These are phyloP conservation scores for Andricus grossulariae DNA, from an alignment of 1,140 invertebrate species.

Conservation along the genomic window DNA sequence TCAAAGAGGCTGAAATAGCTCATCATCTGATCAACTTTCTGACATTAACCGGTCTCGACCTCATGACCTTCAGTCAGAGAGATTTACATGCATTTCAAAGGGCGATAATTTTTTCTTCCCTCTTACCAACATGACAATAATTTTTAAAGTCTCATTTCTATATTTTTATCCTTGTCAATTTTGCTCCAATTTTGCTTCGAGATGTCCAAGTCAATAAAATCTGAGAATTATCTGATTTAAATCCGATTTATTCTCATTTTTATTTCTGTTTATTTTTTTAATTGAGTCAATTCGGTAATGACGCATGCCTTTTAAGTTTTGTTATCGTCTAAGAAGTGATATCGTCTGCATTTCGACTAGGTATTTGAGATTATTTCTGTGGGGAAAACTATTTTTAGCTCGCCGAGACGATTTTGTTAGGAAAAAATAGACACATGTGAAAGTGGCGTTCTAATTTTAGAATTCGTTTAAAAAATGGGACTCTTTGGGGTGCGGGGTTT, in stretches of 20 bases:
- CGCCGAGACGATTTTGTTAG: no score
- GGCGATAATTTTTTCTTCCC: conserved; percentile 15
- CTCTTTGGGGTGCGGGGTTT: no score
- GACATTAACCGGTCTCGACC: conserved; percentile 62
- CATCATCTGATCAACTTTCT: background rate
- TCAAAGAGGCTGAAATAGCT: background rate
- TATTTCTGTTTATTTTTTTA: conserved; percentile 3
- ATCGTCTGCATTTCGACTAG: no score
- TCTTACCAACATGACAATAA: no score
- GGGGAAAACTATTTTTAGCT: no score
- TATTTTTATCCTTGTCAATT: background rate
- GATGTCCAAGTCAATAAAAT: background rate
- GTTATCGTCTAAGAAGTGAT: no score
- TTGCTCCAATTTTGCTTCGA: background rate
- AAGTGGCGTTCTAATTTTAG: no score
- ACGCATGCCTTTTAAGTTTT: background rate
- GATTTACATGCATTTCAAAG: conserved; percentile 10
- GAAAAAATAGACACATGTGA: no score
- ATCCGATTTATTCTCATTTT: background rate
- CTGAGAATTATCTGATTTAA: background rate
- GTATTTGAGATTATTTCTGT: no score
- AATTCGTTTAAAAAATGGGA: no score
- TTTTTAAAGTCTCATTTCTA: background rate
- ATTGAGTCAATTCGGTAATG: conserved; percentile 6
- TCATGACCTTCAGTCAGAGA: conserved; percentile 65